Evolutionary conservation across 2,888 invertebrate species (phyloP).

Genomic region (Sepiola atlantica): DNA sequence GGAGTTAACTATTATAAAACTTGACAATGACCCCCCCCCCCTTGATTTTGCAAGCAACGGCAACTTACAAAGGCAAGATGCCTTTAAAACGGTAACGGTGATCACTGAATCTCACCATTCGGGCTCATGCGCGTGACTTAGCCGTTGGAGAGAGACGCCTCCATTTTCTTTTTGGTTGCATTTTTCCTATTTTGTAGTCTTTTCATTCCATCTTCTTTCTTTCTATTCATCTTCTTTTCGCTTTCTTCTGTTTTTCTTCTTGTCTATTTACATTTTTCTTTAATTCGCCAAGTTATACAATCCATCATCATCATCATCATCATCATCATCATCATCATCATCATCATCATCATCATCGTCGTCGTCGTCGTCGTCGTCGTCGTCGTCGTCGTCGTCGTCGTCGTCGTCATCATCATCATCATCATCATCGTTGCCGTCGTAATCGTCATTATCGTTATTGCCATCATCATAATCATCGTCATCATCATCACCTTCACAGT

Average conservation of each 20-base stretch:
- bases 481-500: no score
- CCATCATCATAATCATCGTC: no score
- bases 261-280: background rate
- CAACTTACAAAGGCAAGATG: background rate
- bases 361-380: no score
- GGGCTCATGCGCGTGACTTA: background rate
- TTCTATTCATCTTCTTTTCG: background rate
- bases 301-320: no score
- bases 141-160: background rate
- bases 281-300: no score
- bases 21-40: background rate
- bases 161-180: background rate
- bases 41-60: background rate
- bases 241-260: background rate
- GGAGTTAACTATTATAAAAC: background rate
- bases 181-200: background rate
- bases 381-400: no score
- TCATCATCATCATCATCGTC: no score
- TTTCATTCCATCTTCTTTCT: background rate
- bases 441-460: no score
- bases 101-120: background rate
- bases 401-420: no score
- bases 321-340: no score
- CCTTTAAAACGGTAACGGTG: background rate
- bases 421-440: no score